Conservation (phyloP, 2,888 invertebrate genomes). For the Oscheius myriophilus region DNA sequence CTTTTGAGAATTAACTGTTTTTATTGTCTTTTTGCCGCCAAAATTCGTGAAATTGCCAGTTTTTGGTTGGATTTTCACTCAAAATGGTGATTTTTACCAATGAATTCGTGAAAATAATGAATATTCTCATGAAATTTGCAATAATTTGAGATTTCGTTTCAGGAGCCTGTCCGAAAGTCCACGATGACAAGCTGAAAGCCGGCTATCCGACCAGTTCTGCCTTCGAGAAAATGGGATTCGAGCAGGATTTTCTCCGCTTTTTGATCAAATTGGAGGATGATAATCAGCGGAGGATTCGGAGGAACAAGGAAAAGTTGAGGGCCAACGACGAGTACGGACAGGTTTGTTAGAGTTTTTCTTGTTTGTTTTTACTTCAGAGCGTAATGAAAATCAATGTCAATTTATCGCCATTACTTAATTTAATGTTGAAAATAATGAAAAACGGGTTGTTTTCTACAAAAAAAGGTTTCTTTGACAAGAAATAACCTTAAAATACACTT, state of each 20-base stretch:
- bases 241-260: conserved; percentile 50
- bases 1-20: conserved; percentile 1
- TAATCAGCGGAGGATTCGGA: conserved; percentile 55
- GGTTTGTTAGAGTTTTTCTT: conserved; percentile 18
- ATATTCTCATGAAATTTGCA: neutral
- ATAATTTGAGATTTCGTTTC: conserved; percentile 27
- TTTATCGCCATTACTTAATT: no score
- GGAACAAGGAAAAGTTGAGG: conserved; percentile 47
- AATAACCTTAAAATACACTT: no score
- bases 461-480: no score
- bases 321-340: conserved; percentile 42
- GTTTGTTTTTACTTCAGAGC: neutral
- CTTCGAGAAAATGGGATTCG: conserved; percentile 62
- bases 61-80: neutral
- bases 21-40: neutral
- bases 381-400: neutral
- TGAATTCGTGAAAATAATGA: neutral
- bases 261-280: conserved; percentile 54
- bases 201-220: conserved; percentile 75
- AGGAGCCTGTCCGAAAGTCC: conserved; percentile 88
- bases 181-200: conserved; percentile 92
- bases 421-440: no score
- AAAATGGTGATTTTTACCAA: neutral
- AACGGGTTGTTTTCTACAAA: no score
- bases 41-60: neutral